phyloP scores from a whole-genome alignment of 1,140 invertebrate species.

The Drosophila asahinai region DNA sequence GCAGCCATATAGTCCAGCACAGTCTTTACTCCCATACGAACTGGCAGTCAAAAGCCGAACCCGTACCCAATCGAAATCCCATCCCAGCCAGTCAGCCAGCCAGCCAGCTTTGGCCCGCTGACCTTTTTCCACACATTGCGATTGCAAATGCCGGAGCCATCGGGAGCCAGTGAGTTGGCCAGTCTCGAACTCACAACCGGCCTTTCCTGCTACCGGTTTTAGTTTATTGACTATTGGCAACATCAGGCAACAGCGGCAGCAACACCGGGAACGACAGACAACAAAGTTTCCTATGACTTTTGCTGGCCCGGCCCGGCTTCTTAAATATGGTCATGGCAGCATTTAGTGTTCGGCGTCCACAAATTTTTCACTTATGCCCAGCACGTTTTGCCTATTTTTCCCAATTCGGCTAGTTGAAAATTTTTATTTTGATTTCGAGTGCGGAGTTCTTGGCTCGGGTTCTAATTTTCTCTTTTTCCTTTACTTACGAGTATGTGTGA shows the following conservation, averaged over 20 bases:
- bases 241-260: conserved; percentile 23
- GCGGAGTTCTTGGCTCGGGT: conserved; percentile 23
- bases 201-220: conserved; percentile 78
- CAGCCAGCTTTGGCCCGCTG: conserved; percentile 55
- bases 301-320: conserved; percentile 44
- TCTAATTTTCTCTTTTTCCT: conserved; percentile 67
- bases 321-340: conserved; percentile 69
- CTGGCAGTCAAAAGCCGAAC: conserved; percentile 18
- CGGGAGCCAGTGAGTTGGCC: conserved; percentile 45
- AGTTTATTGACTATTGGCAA: conserved; percentile 72
- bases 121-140: conserved; percentile 66
- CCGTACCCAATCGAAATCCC: conserved; percentile 29
- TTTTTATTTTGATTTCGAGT: conserved; percentile 22
- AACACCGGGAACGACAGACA: conserved; percentile 28
- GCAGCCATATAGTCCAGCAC: conserved; percentile 27
- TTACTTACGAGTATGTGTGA: conserved; percentile 17
- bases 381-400: conserved; percentile 78
- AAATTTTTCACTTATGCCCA: conserved; percentile 76
- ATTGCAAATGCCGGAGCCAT: conserved; percentile 50
- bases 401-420: conserved; percentile 60
- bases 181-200: conserved; percentile 54
- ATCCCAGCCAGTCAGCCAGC: conserved; percentile 18
- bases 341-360: conserved; percentile 63
- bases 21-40: conserved; percentile 20
- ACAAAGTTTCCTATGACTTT: conserved; percentile 66